Evolutionary conservation across 2,113 vertebrate genomes (phyloP).

Genomic region (Tenrec ecaudatus): DNA sequence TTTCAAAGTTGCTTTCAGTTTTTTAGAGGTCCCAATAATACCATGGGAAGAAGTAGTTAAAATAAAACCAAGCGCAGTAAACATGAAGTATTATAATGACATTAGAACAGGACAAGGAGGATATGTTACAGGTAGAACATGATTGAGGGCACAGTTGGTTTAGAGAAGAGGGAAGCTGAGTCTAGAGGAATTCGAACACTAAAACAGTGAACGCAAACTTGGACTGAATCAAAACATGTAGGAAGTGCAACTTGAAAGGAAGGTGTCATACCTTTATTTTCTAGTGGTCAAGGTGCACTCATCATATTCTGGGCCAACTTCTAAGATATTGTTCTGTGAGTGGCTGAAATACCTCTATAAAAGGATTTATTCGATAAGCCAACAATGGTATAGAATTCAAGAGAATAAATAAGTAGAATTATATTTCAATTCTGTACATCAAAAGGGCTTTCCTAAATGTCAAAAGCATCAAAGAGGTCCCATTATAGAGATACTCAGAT

Average conservation of each 20-base stretch:
- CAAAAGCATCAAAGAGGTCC: neutral
- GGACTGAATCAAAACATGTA: neutral
- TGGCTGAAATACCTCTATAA: neutral
- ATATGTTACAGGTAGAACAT: neutral
- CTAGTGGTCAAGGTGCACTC: fast-evolving
- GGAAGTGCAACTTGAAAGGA: neutral
- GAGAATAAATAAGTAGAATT: neutral
- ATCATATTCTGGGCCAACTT: too few species aligned
- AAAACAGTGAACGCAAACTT: neutral
- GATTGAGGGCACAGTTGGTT: too few species aligned
- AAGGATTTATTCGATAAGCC: neutral
- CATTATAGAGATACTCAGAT: neutral
- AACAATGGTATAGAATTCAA: neutral
- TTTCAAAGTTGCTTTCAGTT: neutral
- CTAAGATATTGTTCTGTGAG: neutral
- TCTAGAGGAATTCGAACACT: neutral
- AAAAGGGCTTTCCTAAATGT: neutral
- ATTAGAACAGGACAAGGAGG: neutral
- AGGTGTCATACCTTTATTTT: too few species aligned
- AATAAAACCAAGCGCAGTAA: neutral
- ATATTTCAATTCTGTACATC: neutral
- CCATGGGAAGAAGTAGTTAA: neutral
- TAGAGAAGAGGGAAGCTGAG: neutral
- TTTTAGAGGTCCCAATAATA: neutral
- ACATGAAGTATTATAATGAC: neutral